Conservation (phyloP, 2,797 vertebrate genomes). For the Peromyscus nudipes region DNA sequence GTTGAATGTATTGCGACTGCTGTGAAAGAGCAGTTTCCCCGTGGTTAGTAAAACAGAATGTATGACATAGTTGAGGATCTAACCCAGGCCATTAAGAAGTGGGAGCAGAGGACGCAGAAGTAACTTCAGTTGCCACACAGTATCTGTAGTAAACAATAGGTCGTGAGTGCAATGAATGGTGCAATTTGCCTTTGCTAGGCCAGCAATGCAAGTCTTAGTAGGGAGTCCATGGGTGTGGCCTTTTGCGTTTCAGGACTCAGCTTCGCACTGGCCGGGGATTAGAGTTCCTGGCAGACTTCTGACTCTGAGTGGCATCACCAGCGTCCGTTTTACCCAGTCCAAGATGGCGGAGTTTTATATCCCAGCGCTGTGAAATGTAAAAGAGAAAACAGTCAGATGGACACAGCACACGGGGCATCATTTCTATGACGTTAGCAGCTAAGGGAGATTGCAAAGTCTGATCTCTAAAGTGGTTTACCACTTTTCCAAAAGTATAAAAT, state of each 20-base stretch:
- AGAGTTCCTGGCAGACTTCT: constrained; percentile 82
- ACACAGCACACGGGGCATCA: neutral
- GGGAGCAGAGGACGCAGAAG: constrained; percentile 82
- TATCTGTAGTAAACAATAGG: constrained; percentile 90
- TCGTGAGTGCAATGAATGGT: constrained; percentile 96
- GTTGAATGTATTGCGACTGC: constrained; percentile 83
- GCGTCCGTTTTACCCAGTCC: constrained; percentile 88
- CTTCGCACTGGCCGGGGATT: constrained; percentile 85
- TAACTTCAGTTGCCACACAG: constrained; percentile 91
- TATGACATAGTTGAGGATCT: constrained; percentile 89
- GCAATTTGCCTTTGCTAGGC: constrained; percentile 94
- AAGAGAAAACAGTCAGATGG: neutral
- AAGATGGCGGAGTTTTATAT: constrained; percentile 89
- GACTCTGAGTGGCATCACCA: constrained; percentile 79
- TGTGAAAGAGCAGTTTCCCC: constrained; percentile 80
- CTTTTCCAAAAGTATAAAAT: constrained; percentile 24
- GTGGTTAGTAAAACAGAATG: constrained; percentile 82
- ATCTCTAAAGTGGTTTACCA: neutral
- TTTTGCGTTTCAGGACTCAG: constrained; percentile 80
- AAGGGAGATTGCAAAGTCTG: neutral
- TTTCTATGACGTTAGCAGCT: neutral
- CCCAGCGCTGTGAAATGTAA: constrained; percentile 91
- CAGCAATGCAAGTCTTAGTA: constrained; percentile 86
- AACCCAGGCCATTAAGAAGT: constrained; percentile 81
- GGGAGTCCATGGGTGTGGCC: constrained; percentile 82